These are phyloP conservation scores for Aplysia californica DNA, from an alignment of 1,140 invertebrate genomes.

Conservation along the genomic window DNA sequence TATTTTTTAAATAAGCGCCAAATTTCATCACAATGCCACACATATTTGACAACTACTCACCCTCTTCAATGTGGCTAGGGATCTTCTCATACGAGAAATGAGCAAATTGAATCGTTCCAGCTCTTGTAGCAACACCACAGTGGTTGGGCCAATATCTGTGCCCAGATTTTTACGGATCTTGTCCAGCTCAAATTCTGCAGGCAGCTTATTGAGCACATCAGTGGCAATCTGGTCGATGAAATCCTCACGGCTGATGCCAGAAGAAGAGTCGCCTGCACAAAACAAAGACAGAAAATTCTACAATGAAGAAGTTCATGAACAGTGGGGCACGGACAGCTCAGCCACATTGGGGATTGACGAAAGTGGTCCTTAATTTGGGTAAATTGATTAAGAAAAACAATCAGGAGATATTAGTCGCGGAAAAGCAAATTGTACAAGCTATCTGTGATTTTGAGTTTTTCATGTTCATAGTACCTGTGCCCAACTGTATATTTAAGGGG, in stretches of 20 bases:
- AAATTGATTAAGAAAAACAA: too few relatives aligned
- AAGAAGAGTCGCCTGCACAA: constrained; percentile 52
- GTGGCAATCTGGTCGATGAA: constrained; percentile 82
- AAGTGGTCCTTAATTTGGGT: too few relatives aligned
- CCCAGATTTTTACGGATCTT: constrained; percentile 83
- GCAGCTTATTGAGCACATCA: constrained; percentile 78
- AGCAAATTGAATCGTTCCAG: constrained; percentile 87
- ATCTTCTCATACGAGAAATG: constrained; percentile 78
- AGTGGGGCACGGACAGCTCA: too few relatives aligned
- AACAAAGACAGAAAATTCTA: too few relatives aligned
- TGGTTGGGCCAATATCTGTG: constrained; percentile 80
- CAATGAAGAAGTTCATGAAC: too few relatives aligned
- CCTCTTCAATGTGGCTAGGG: constrained; percentile 79
- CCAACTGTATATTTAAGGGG: too few relatives aligned
- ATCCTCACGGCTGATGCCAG: constrained; percentile 69
- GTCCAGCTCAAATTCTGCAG: constrained; percentile 80
- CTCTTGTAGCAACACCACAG: constrained; percentile 89
- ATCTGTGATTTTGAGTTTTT: too few relatives aligned
- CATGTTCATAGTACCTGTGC: too few relatives aligned
- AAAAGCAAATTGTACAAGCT: too few relatives aligned
- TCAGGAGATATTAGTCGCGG: too few relatives aligned
- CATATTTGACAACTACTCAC: constrained; percentile 58
- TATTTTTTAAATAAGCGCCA: too few relatives aligned
- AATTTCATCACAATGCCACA: constrained; percentile 69
- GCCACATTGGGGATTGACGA: too few relatives aligned